Base-by-base conservation (phyloP, 2,797 vertebrate genomes). In the Lagocephalus sceleratus region DNA sequence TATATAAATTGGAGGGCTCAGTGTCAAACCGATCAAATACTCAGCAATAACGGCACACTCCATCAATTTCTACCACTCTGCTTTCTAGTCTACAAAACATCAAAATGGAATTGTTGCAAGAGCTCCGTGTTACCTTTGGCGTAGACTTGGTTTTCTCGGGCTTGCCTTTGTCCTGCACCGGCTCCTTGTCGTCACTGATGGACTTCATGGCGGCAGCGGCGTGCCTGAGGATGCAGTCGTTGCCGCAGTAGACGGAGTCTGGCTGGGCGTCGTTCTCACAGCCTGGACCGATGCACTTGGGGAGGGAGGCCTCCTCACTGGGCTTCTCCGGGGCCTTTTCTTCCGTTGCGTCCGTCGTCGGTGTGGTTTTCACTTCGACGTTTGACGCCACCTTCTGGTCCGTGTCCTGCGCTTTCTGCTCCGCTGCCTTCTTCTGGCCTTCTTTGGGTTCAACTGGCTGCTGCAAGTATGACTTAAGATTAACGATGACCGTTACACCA, bases 211-310 rank as follows among this genome's bases (percentile, higher is more conserved):
- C 89, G 0, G 93, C 97, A 0, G 96, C 96, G 0, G 97, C 97
- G 0, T 99, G 97, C 73, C 91, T 94, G 61, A 99, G 92, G 68
- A 99, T 99, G 51, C 97, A 99, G 75, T 94, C 94, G 0, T 87
- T 94, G 66, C 97, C 94, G 52, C 97, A 99, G 81, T 99, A 99
- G 23, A 99, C 97, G 0, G 97, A 98, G 76, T 98, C 97, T 0
- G 93, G 93, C 75, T 94, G 94, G 14, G 96, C 97, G 35, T 91
- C 86, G 0, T 86, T 94, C n/a, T 88, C 90, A 49, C 97, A 99
- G 64, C 97, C 97, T 0, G 97, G 95, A 6, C 97, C 97, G 0
- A 98, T 98, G 75, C 97, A 99, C 56, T 90, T 95, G 0, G 96
- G 91, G 16, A 92, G 89, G 11, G 90, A 87, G 19, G 91, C 84